Base-by-base conservation (phyloP, 2,113 vertebrate species). In the Eretmochelys imbricata region DNA sequence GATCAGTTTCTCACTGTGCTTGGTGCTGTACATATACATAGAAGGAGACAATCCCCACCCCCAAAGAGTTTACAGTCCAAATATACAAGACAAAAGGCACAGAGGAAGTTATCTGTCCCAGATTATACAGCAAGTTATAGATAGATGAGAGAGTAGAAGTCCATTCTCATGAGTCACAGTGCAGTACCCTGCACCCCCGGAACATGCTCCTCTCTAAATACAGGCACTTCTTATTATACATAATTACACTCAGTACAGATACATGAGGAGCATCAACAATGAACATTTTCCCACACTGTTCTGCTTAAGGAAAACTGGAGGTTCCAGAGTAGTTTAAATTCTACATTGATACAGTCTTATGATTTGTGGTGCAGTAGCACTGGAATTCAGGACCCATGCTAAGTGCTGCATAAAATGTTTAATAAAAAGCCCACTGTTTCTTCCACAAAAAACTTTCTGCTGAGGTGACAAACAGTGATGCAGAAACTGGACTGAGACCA, bases 11-110 rank as follows among this genome's bases (percentile, higher is more conserved):
- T 89, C 31, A 35, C 89, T n/a, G 14, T 4, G 10, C 82, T 79
- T 81, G 25, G 31, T 87, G 69, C n/a, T 91, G n/a, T 54, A 72
- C 17, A 95, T 65, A 69, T 35, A 94, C 51, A 93, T 38, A 25
- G 2, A 46, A 46, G 22, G 10, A 89, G 27, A 87, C 76, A 38
- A 13, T 91, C 17, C 35, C 35, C 53, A 31, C 38, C 65, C 87
- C 48, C 82, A 35, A 55, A 54, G 3, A 91, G 50, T 51, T 93
- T 90, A 38, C 81, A 87, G 90, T 80, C 85, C 17, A 38, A 48
- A 93, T n/a, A 65, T 35, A 65, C 31, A 65, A 65, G 62, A 65
- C 62, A n/a, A 65, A 35, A 35, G 31, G 16, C 14, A 65, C 31
- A 35, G 31, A 65, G 31, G 31, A 65, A 65, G 62, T 65, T n/a